Evolutionary conservation across 2,888 invertebrate genomes (phyloP), one percentile per base, ranked within the genome.

Genomic region (Philaethria dido): DNA sequence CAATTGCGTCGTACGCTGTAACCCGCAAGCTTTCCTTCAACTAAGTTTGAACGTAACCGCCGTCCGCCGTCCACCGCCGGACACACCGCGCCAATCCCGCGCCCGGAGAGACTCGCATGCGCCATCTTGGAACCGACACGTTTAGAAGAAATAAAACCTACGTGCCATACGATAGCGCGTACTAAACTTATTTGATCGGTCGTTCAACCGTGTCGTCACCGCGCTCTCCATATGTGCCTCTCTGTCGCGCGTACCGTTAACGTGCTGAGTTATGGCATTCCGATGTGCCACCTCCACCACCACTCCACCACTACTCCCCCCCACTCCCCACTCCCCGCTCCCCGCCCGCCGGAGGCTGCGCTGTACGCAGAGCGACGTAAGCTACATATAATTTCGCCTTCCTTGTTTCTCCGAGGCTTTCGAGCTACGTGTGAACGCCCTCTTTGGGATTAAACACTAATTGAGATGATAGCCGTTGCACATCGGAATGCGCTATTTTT

Each of bases 121-220:
- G 82, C 85, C 86, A 85, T 87, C 78, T 86, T 88, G 80, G 69
- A 84, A 87, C 82, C 84, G 82, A 83, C 85, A 85, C 85, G 85
- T 83, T 86, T 87, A 87, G 87, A 85, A 87, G 88, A 88, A 87
- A 87, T 86, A 86, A 89, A 87, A 87, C 87, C 86, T 76, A 77
- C 75, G 87, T 88, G 85, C 86, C 83, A 87, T 85, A 86, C 87
- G 89, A 86, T 86, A 86, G 86, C 84, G 83, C 83, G 87, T 86
- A 89, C 89, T 87, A 89, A 87, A 90, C 91, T 91, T 90, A 91
- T 92, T 91, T 92, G 92, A 92, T 90, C 90, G 92, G 92, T 91
- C 92, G 90, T 92, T 92, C 91, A 92, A 92, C 92, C 91, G 88
- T 87, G 87, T 85, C 88, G 85, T 75, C 78, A 60, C 55, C 39